A percentile compares a stretch with the other conserved stretches of the same genome.
Conservation (phyloP, 2,888 invertebrate species). For the Dione juno region DNA sequence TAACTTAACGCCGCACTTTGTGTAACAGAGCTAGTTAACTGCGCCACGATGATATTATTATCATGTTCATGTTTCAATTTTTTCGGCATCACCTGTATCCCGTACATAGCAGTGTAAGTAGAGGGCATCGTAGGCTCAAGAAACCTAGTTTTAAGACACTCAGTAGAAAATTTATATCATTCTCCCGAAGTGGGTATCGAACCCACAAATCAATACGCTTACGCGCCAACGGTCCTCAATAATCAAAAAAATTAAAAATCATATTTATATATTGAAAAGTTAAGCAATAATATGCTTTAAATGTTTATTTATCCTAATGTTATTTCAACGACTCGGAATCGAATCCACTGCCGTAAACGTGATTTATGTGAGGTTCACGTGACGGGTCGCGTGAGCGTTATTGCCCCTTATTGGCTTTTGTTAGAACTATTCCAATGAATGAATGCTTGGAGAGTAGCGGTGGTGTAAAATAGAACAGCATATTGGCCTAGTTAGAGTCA, state of each 20-base stretch:
- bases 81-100: too few relatives aligned
- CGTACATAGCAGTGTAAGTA: too few relatives aligned
- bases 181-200: too few relatives aligned
- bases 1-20: too few relatives aligned
- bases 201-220: too few relatives aligned
- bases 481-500: neutral
- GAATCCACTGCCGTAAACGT: constrained; percentile 35
- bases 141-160: too few relatives aligned
- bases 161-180: too few relatives aligned
- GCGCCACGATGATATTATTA: too few relatives aligned
- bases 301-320: constrained; percentile 32
- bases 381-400: constrained; percentile 31
- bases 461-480: neutral
- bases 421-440: constrained; percentile 16
- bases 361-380: constrained; percentile 38
- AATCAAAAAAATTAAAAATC: neutral
- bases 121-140: too few relatives aligned
- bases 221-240: neutral
- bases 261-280: neutral
- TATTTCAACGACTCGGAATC: constrained; percentile 32
- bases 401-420: constrained; percentile 17
- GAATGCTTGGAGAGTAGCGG: neutral
- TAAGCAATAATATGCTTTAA: neutral
- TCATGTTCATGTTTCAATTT: too few relatives aligned
- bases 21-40: too few relatives aligned